Evolutionary conservation across 2,888 invertebrate species (phyloP), one percentile per base, ranked within the genome.

Genomic region (Chloroclystis v-ata): DNA sequence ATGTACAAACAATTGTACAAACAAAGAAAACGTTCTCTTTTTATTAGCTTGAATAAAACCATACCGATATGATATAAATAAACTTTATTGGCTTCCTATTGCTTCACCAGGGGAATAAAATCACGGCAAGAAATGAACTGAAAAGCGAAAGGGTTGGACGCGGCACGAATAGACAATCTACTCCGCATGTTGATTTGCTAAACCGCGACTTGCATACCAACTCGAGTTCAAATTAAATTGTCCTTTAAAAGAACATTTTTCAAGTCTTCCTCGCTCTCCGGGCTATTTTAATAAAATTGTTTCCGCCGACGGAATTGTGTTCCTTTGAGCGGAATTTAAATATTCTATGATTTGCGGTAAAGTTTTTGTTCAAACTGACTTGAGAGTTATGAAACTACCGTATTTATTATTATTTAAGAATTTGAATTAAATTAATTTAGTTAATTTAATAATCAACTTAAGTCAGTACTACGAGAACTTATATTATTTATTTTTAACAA

Each of bases 71-170:
- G 35, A 46, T 53, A 35, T 32, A 13, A 39, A 59, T 41, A 52
- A 65, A 63, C 67, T 67, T 62, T 61, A 73, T 72, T 70, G 74
- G 67, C 69, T 62, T 74, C 73, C 75, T 73, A 78, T 77, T 77
- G 67, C 69, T 59, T 78, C 75, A 67, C 60, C 62, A 62, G 66
- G 69, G 69, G 71, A 77, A 75, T 72, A 67, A 78, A 84, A 83
- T 79, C 78, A 69, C 64, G 60, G 62, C 62, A 75, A 73, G 80
- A 81, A 81, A 82, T 80, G 81, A 81, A 79, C 76, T 72, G 78
- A 67, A 72, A 73, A 67, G 64, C 66, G 72, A 75, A 83, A 82
- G 83, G 84, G 82, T 82, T 82, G 14, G 14, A 75, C 82, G 75
- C 59, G 75, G 54, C 47, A 48, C 26, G 83, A 80, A 83, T 83